These are phyloP conservation scores for Micrasema longulum DNA, from an alignment of 1,140 invertebrate genomes.

Conservation along the genomic window DNA sequence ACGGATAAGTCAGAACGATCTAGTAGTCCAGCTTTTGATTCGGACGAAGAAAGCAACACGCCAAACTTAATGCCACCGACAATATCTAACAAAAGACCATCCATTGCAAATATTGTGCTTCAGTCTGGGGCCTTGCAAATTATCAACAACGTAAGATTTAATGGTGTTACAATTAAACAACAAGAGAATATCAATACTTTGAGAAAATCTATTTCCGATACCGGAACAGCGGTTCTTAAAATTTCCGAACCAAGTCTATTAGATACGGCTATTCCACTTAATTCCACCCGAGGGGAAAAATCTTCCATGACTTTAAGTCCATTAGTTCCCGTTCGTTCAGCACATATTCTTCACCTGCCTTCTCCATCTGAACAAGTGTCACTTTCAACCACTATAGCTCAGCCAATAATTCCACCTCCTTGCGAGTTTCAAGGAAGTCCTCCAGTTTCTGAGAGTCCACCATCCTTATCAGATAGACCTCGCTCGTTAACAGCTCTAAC, in stretches of 20 bases:
- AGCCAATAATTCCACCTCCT: constrained; percentile 80
- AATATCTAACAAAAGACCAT: constrained; percentile 71
- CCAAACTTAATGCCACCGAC: constrained; percentile 56
- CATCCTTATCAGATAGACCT: constrained; percentile 69
- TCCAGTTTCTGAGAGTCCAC: constrained; percentile 72
- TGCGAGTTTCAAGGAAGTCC: constrained; percentile 78
- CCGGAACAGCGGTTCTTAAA: constrained; percentile 68
- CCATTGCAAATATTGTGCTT: constrained; percentile 74
- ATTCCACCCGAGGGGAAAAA: constrained; percentile 38
- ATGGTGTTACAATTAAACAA: constrained; percentile 66
- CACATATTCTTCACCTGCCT: constrained; percentile 60
- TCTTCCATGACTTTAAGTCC: constrained; percentile 45
- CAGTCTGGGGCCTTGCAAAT: constrained; percentile 71
- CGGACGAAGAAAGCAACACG: constrained; percentile 86
- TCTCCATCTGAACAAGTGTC: constrained; percentile 62
- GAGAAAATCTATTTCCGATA: constrained; percentile 42
- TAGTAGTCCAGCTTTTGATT: constrained; percentile 95
- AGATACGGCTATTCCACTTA: constrained; percentile 70
- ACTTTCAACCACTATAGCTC: constrained; percentile 67
- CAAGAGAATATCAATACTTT: no score
- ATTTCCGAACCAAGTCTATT: constrained; percentile 76
- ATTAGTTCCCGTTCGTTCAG: constrained; percentile 38
- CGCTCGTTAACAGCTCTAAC: constrained; percentile 68
- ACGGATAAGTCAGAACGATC: constrained; percentile 87
- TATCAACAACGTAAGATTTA: constrained; percentile 70